A percentile compares a stretch with the other conserved stretches of the same genome.
Evolutionary conservation across 2,797 vertebrate species (phyloP).

Genomic region (Sciaenops ocellatus): DNA sequence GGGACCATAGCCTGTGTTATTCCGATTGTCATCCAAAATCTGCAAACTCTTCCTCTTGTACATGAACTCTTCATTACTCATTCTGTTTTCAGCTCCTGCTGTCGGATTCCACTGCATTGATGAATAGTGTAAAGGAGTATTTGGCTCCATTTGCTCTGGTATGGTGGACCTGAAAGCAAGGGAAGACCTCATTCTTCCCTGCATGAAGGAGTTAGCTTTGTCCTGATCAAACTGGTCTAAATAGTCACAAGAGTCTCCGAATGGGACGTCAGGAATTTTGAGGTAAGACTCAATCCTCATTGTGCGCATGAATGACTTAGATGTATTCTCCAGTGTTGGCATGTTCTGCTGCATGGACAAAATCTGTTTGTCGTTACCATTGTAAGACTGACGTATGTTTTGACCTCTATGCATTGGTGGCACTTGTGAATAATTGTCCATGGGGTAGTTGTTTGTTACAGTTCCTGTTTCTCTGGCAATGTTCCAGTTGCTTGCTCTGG

Average conservation of each 20-base stretch:
- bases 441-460: slow-evolving; percentile 61
- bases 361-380: slow-evolving; percentile 89
- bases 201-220: slow-evolving; percentile 82
- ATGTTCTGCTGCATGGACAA: slow-evolving; percentile 90
- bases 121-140: slow-evolving; percentile 69
- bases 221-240: slow-evolving; percentile 86
- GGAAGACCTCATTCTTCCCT: slow-evolving; percentile 90
- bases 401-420: slow-evolving; percentile 85
- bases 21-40: slow-evolving; percentile 85
- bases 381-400: slow-evolving; percentile 89
- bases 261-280: slow-evolving; percentile 86
- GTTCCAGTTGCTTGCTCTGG: slow-evolving; percentile 88
- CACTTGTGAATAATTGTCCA: slow-evolving; percentile 82
- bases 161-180: slow-evolving; percentile 90
- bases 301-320: slow-evolving; percentile 92
- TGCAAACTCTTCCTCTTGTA: slow-evolving; percentile 89
- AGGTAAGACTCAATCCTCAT: slow-evolving; percentile 95
- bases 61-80: slow-evolving; percentile 80
- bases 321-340: slow-evolving; percentile 91
- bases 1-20: slow-evolving; percentile 71
- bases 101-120: slow-evolving; percentile 78
- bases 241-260: slow-evolving; percentile 83
- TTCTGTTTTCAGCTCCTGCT: slow-evolving; percentile 55
- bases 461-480: slow-evolving; percentile 86
- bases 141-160: slow-evolving; percentile 90